phyloP scores from a whole-genome alignment of 92 coral and sea anemone species.

The Galaxea fascicularis region DNA sequence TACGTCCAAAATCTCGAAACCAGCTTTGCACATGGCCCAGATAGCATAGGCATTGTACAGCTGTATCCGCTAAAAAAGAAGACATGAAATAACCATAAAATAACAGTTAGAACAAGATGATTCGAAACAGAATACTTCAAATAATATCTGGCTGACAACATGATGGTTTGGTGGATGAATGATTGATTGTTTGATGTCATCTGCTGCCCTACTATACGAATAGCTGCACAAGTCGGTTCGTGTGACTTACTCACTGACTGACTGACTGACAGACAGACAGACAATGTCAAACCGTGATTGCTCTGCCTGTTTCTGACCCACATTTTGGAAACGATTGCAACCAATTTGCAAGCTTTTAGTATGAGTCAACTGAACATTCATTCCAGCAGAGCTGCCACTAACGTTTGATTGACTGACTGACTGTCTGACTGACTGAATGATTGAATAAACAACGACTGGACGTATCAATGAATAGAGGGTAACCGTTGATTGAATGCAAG shows the following conservation, averaged over 20 bases:
- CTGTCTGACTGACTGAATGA: neutral
- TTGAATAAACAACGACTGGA: neutral
- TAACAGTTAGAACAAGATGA: neutral
- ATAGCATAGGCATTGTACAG: conserved; percentile 45
- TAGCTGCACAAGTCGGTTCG: no score
- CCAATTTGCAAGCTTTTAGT: no score
- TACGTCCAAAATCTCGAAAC: conserved; percentile 40
- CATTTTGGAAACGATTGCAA: no score
- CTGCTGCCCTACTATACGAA: no score
- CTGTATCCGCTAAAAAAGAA: conserved; percentile 28
- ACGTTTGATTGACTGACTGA: neutral
- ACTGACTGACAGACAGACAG: neutral
- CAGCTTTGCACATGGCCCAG: conserved; percentile 58
- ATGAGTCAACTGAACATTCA: no score
- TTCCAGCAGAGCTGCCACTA: no score
- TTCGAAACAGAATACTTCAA: neutral
- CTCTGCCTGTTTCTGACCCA: no score
- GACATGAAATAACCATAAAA: neutral
- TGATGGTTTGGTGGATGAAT: neutral
- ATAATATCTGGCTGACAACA: neutral
- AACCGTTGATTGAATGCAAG: no score
- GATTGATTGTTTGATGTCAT: neutral
- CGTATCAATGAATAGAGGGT: no score
- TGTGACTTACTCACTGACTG: neutral
- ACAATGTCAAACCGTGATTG: no score